Evolutionary conservation across 2,113 vertebrate genomes (phyloP).

Genomic region (Tychaedon coryphoeus): DNA sequence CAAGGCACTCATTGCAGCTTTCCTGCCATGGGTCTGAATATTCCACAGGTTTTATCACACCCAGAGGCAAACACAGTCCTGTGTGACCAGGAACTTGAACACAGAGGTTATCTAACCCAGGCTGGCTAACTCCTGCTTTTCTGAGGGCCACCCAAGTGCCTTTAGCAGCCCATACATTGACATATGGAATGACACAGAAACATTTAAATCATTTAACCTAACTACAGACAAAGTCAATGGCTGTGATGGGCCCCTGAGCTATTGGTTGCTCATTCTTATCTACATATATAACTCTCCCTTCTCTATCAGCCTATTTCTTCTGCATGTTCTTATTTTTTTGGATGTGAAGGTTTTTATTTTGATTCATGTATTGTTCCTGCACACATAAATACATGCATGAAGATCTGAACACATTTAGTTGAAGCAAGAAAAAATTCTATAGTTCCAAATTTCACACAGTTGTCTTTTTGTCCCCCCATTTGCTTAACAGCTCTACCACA

Average conservation of each 20-base stretch:
- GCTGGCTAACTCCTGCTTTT: background rate
- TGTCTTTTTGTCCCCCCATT: accelerated
- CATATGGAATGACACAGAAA: background rate
- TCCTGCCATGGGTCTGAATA: background rate
- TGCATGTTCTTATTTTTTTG: background rate
- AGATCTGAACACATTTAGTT: background rate
- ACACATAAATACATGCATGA: background rate
- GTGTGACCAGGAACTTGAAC: background rate
- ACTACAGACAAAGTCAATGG: background rate
- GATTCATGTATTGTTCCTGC: background rate
- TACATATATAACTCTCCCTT: too few relatives aligned
- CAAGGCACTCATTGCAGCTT: background rate
- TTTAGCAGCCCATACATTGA: background rate
- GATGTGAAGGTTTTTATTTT: background rate
- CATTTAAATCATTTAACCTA: accelerated
- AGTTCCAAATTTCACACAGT: background rate
- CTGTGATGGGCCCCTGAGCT: background rate
- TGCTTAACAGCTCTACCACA: background rate
- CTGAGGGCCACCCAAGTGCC: background rate
- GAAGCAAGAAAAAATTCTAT: background rate
- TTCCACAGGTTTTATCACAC: background rate
- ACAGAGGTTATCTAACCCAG: background rate
- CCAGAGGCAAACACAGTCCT: background rate
- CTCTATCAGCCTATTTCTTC: background rate
- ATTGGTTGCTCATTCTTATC: background rate